Evolutionary conservation across 2,113 vertebrate species (phyloP).

Genomic region (Lycocorax pyrrhopterus): DNA sequence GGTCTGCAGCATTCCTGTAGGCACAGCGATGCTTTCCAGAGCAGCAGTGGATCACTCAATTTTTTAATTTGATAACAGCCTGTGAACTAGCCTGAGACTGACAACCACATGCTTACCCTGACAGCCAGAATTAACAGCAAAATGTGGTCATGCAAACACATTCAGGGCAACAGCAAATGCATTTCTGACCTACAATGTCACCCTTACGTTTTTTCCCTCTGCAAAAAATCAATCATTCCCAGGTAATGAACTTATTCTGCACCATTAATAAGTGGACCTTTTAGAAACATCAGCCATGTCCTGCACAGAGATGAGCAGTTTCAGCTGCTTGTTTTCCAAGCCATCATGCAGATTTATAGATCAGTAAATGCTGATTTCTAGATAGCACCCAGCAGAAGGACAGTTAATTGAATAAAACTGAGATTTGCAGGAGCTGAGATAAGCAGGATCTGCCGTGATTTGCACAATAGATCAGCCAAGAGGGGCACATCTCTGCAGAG

Average conservation of each 20-base stretch:
- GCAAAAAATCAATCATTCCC: background rate
- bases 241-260: background rate
- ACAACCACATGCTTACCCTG: background rate
- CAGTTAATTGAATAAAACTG: background rate
- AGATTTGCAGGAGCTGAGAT: background rate
- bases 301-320: background rate
- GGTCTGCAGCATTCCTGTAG: background rate
- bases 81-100: background rate
- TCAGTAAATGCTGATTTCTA: background rate
- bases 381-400: background rate
- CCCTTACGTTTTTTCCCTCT: background rate
- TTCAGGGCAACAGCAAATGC: background rate
- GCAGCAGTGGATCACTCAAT: background rate
- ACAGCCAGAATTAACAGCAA: background rate
- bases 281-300: background rate
- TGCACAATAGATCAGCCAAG: background rate
- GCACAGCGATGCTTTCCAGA: background rate
- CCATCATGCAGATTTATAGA: background rate
- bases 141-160: background rate
- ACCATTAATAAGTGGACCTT: background rate
- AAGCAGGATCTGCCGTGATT: background rate
- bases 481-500: background rate
- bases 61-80: background rate
- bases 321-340: background rate
- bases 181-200: background rate